A percentile compares a stretch with the other conserved stretches of the same genome.
Conservation (phyloP, 2,797 vertebrate genomes). For the Coluber constrictor region DNA sequence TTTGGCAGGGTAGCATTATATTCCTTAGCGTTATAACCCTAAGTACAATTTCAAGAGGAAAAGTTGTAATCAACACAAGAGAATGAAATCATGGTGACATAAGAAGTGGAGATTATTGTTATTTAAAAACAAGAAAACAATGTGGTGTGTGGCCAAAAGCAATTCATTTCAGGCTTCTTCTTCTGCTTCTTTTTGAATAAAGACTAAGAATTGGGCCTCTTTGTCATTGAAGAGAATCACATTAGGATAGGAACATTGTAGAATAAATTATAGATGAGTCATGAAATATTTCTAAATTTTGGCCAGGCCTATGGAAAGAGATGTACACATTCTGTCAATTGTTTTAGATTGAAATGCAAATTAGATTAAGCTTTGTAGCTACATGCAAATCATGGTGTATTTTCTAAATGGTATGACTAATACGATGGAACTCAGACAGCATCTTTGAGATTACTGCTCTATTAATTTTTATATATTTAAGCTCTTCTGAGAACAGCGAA, state of each 20-base stretch:
- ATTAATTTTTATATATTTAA: background rate
- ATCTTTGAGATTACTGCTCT: background rate
- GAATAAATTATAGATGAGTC: constrained; percentile 10
- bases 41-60: background rate
- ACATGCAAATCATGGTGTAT: background rate
- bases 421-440: background rate
- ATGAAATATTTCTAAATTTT: background rate
- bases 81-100: background rate
- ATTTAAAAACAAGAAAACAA: background rate
- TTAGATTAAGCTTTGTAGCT: background rate
- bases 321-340: constrained; percentile 13
- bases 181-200: background rate
- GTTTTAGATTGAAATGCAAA: constrained; percentile 2
- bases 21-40: background rate
- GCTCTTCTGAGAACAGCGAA: background rate
- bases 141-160: background rate
- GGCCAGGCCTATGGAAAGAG: constrained; percentile 3
- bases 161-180: background rate
- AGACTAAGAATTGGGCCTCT: background rate
- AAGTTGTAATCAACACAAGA: background rate
- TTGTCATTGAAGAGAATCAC: background rate
- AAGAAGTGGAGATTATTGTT: background rate
- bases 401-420: constrained; percentile 7
- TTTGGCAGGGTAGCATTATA: background rate
- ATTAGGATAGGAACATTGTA: background rate